Base-by-base conservation (phyloP, 1,140 invertebrate genomes). In the Bombus haemorrhoidalis region DNA sequence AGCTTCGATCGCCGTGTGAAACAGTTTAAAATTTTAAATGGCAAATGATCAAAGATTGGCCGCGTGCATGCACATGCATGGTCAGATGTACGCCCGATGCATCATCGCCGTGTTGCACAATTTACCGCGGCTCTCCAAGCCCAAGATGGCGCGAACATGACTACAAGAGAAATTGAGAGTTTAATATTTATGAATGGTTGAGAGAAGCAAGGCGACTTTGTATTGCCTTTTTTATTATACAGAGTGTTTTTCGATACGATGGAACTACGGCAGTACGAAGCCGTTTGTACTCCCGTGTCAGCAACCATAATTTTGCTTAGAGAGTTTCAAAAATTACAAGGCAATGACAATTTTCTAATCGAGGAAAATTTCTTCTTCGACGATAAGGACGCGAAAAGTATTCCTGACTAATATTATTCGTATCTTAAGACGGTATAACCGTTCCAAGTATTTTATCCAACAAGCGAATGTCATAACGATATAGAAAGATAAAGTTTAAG, bases 181-280 rank as follows among this genome's bases (percentile, higher is more conserved):
- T 92, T 90, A 92, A 92, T 92, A 92, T 92, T 88, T 92, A 92
- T 92, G 89, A 92, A 91, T 86, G 59, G 74, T 79, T 90, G 90
- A 90, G 81, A 89, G 84, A 75, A 91, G 86, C 86, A 85, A 90
- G 88, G 74, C 62, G 78, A 89, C 77, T 78, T 80, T 59, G 68
- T n/a, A 13, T 57, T 13, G 1, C 39, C 77, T 76, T 12, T 12
- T 34, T 74, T 80, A 89, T 85, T 80, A 69, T 85, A 41, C 62
- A 64, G 1, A 18, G 32, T n/a, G 68, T 53, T 39, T 47, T 41
- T 84, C 37, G 28, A n/a, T 68, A 53, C 39, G 34, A 15, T 13
- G 34, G 3, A 43, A 34, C 9, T 32, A 8, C n/a, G 12, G 9
- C 10, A 37, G 18, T 32, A 28, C 57, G 22, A 64, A 32, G 13